Conservation (phyloP, 2,888 invertebrate genomes). For the Lamellibrachia satsuma region DNA sequence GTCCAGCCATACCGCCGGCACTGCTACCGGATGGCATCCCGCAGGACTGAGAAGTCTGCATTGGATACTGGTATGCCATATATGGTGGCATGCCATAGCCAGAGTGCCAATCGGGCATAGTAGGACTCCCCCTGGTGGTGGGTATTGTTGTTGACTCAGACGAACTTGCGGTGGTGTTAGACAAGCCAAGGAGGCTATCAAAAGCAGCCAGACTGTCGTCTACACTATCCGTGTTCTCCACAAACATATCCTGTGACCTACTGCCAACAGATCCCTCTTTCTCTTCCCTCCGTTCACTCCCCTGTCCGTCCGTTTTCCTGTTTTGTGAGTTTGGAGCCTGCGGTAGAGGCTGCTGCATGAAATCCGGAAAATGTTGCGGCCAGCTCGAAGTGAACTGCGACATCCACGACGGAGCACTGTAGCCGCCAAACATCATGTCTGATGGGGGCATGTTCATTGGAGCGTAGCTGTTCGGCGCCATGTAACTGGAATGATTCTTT, state of each 20-base stretch:
- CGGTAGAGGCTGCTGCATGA: neutral
- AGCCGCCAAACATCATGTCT: neutral
- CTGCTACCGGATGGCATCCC: neutral
- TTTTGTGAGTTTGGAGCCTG: neutral
- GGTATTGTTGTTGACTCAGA: neutral
- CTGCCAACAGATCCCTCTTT: neutral
- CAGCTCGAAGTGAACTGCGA: neutral
- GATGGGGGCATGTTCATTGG: neutral
- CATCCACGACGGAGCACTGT: neutral
- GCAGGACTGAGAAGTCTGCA: slow-evolving; percentile 29
- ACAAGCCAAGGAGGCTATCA: neutral
- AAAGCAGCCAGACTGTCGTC: neutral
- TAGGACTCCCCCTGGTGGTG: neutral
- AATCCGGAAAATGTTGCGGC: neutral
- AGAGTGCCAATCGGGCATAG: neutral
- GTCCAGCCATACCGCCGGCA: neutral
- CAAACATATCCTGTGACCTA: neutral
- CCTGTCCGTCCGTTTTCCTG: neutral
- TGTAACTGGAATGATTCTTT: slow-evolving; percentile 1
- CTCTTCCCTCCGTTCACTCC: neutral
- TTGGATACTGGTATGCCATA: slow-evolving; percentile 27
- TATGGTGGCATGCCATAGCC: neutral
- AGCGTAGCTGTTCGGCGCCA: neutral
- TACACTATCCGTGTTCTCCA: neutral
- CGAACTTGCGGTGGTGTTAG: neutral